A percentile compares a stretch with the other conserved stretches of the same genome.
Evolutionary conservation across 2,113 vertebrate species (phyloP).

Genomic region (Thalassarche chlororhynchos): DNA sequence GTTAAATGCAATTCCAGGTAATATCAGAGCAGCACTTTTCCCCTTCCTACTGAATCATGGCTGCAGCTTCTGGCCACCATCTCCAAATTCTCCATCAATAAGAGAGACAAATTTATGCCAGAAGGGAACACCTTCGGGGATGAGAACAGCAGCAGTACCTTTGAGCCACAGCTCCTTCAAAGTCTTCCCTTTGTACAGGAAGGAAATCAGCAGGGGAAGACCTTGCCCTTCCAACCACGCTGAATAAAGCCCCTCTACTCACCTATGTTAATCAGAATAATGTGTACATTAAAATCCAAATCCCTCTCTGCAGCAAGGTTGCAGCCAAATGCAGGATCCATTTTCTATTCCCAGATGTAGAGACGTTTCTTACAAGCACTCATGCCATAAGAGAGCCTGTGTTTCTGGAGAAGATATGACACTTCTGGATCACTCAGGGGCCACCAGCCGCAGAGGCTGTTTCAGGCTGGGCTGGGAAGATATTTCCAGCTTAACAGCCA

Average conservation of each 20-base stretch:
- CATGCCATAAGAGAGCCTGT: neutral
- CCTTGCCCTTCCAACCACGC: neutral
- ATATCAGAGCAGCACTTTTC: neutral
- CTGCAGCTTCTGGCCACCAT: neutral
- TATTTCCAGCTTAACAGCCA: neutral
- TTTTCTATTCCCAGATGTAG: neutral
- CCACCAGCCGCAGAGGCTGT: neutral
- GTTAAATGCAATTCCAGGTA: constrained; percentile 17
- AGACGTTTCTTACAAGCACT: neutral
- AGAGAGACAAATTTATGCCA: neutral
- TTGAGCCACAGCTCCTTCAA: neutral
- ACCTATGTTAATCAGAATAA: neutral
- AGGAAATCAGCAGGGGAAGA: neutral
- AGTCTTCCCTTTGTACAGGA: neutral
- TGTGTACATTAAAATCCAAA: neutral
- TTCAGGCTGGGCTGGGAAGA: neutral
- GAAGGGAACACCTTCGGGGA: neutral
- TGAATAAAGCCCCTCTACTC: neutral
- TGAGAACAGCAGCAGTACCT: neutral
- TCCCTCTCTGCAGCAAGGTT: neutral
- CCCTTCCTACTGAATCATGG: neutral
- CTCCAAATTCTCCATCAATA: neutral
- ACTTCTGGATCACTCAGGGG: neutral
- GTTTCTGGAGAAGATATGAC: neutral
- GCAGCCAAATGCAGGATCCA: neutral